Base-by-base conservation (phyloP, 2,888 invertebrate species). In the Lasioglossum pauxillum region DNA sequence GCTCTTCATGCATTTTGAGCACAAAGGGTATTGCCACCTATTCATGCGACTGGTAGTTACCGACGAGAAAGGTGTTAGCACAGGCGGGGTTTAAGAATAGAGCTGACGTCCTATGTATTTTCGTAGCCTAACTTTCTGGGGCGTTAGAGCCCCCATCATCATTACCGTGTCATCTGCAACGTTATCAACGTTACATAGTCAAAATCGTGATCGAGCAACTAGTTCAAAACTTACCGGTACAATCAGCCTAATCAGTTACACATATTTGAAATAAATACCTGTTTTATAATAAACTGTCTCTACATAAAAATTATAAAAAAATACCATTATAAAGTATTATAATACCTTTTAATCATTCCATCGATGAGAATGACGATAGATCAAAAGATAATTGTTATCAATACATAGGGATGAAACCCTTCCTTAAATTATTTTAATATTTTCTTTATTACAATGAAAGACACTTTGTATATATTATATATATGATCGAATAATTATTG, bases 11-110 rank as follows among this genome's bases (percentile, higher is more conserved):
- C 44, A 72, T 72, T 44, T 72, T 41, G 41, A 72, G 35, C 35
- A 72, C 72, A 44, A 72, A 72, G 41, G 64, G 64, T 64, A 64
- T 64, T 64, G 64, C 64, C 35, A 64, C 64, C 64, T 35, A 64
- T 64, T 64, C 64, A 35, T 64, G 64, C 64, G 64, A 64, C 64
- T 64, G 64, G 31, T 64, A 64, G 64, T 64, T 64, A 64, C 64
- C 64, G 19, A 19, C 64, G 64, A 64, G 64, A 35, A 64, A 64
- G 64, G 64, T 64, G 64, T 64, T 64, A 64, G 64, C 64, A 64
- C 64, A 27, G 64, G 19, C 31, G 31, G 19, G 31, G 64, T 64
- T 16, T 64, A 64, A 64, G 64, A 64, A 64, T 64, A 64, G 64
- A 64, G 64, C 64, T 64, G 64, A 64, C 64, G 64, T 64, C 19